Evolutionary conservation across 2,797 vertebrate species (phyloP), one percentile per base, ranked within the genome.

Genomic region (Pogonophryne albipinna): DNA sequence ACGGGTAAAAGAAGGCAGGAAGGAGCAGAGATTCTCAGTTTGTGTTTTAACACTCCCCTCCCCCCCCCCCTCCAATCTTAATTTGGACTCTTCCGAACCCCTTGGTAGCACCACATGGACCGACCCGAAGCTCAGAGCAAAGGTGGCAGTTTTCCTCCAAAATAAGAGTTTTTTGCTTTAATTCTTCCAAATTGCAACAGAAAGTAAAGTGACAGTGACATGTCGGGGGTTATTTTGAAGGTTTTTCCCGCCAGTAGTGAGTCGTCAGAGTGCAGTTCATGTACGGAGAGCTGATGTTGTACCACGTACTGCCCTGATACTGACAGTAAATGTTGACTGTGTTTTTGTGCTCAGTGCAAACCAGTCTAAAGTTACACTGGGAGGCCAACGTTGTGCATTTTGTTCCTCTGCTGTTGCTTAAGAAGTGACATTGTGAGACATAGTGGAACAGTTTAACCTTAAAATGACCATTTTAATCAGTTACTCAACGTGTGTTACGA

Each of bases 271-370:
- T 16, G 62, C 31, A 14, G n/a, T 27, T 65, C 70, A 27, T 45
- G 14, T 34, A 17, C 42, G 17, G 44, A 41, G 75, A 69, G 71
- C 44, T 16, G 44, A 46, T 3, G 45, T 16, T 2, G 46, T 6
- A 38, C 27, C 27, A 27, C 27, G n/a, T 53, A 44, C 34, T n/a
- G 50, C 50, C 61, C 41, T 6, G 64, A 50, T 20, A 2, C 41
- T 6, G 64, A 50, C 34, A 2, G 38, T 2, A 55, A 49, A 49
- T 15, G 42, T 55, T 47, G 2, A 31, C 23, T 57, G 31, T 42
- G 34, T 23, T 57, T 66, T 83, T 86, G 84, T 85, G 80, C 84
- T 88, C 73, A 19, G 71, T 52, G 41, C n/a, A 74, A 84, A 78
- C 52, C 66, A 51, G 62, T 72, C 76, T 46, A 45, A 78, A 71